Base-by-base conservation (phyloP, 92 coral and sea anemone species). In the Palythoa grandis region DNA sequence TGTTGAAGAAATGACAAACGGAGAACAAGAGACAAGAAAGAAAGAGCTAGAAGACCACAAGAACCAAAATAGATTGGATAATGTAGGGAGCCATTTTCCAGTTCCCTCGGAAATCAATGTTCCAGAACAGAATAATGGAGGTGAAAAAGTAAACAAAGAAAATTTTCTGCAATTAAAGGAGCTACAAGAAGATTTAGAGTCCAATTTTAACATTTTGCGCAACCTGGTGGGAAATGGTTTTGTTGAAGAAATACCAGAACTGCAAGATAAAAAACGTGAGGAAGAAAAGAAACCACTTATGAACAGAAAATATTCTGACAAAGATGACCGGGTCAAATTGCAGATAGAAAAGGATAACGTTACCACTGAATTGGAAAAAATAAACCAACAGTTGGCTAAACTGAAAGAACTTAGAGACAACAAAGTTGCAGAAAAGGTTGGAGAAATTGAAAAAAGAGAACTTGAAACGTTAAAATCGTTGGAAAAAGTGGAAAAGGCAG, bases 161-260 rank as follows among this genome's bases (percentile, higher is more conserved):
- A 73, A 77, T 19, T 69, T 89, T 70, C 57, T 53, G 58, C 73
- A 40, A 68, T 60, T 87, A 37, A 70, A 71, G 19, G 63, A 52
- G 20, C 87, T 66, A n/a, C 88, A 92, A 85, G 82, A 90, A 65
- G 56, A 79, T 70, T 72, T 92, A 75, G 88, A 90, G 60, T 88
- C 89, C 20, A 93, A 88, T 63, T 95, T 89, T 75, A 80, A 87
- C 56, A 80, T 92, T 22, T 79, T 96, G 69, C 82, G 96, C 29
- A 90, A 86, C 52, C 47, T 95, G 40, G 99, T 95, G 16, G 99
- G 99, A 7, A 94, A 82, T 72, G 82, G 82, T 65, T 96, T 96
- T 75, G 98, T 96, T 8, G 83, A 93, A 19, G 94, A 93, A 72
- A 93, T 96, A 24, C 99, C 95, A 29, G 98, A 92, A 58, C 89